Evolutionary conservation across 1,140 invertebrate genomes (phyloP), one percentile per base, ranked within the genome.

Genomic region (Aphelinus atriplicis): DNA sequence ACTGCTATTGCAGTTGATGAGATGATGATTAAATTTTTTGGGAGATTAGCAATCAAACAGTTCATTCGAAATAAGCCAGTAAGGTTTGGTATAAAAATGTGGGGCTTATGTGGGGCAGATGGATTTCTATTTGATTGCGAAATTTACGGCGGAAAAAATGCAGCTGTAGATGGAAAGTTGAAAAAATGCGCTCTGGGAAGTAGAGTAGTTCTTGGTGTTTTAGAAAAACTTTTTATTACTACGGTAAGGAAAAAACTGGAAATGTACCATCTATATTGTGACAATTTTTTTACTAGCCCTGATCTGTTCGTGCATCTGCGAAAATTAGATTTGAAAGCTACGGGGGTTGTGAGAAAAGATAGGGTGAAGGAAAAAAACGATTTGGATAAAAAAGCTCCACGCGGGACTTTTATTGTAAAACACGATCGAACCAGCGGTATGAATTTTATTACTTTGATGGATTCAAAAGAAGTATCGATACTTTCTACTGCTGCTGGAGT

Each of bases 51-150:
- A 4, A 56, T 75, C 42, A 75, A 72, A 67, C 64, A 78, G 47
- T 78, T 68, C 58, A 75, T 77, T 57, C 47, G 61, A 74, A 56
- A 58, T 42, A 73, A 73, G 48, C 71, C 76, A 56, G 55, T 71
- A 3, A 48, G 60, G 48, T 75, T 78, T 51, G 72, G 67, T 7
- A 71, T 75, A 53, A 69, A 72, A 64, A 43, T 69, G 9, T 73
- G 71, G 71, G 76, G 2, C 9, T 42, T 75, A 42, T 73, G 69
- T 50, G 53, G 56, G 6, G 42, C 46, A 60, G 42, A 62, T 56
- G 71, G 68, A 46, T 79, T 71, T 78, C 7, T 77, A 4, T 73
- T 73, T 10, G 62, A 68, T 68, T 26, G 26, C 26, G 26, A 26
- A 26, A 26, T 26, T 26, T 26, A 26, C 26, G 26, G 71, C 50